Evolutionary conservation across 2,888 invertebrate genomes (phyloP).

Genomic region (Trichogramma dendrolimi): DNA sequence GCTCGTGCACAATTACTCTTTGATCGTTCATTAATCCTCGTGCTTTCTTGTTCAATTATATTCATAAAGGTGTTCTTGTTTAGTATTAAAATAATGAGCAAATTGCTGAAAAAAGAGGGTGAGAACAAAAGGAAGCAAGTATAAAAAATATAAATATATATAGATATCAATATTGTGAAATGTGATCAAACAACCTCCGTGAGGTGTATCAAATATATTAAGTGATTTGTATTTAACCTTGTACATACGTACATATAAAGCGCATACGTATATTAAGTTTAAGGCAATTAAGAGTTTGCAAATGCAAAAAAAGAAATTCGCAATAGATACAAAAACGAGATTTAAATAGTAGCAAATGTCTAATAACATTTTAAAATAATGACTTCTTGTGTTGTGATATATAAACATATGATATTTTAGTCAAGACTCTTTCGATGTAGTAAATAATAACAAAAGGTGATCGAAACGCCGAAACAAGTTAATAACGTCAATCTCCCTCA

Average conservation of each 20-base stretch:
- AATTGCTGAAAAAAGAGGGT: slow-evolving; percentile 16
- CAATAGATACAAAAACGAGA: neutral
- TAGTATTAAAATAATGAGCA: neutral
- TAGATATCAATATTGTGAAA: neutral
- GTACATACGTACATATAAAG: slow-evolving; percentile 21
- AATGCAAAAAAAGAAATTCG: slow-evolving; percentile 20
- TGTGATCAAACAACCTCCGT: slow-evolving; percentile 36
- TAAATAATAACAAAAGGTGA: slow-evolving; percentile 24
- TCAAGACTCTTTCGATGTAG: slow-evolving; percentile 22
- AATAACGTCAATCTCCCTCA: slow-evolving; percentile 26
- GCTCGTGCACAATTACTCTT: neutral
- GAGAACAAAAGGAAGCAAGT: neutral
- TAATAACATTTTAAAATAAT: neutral
- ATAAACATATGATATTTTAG: slow-evolving; percentile 23
- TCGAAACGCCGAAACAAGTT: slow-evolving; percentile 29
- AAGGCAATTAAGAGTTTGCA: slow-evolving; percentile 20
- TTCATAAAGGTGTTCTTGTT: too few species aligned
- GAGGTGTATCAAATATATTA: slow-evolving; percentile 32
- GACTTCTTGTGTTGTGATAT: slow-evolving; percentile 31
- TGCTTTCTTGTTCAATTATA: too few species aligned
- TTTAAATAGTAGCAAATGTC: neutral
- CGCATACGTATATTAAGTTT: slow-evolving; percentile 21
- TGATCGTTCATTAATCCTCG: neutral
- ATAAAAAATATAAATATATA: slow-evolving; percentile 4
- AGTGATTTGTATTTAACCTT: slow-evolving; percentile 22